phyloP scores from a whole-genome alignment of 2,113 vertebrate genomes.

The Eclectus roratus region DNA sequence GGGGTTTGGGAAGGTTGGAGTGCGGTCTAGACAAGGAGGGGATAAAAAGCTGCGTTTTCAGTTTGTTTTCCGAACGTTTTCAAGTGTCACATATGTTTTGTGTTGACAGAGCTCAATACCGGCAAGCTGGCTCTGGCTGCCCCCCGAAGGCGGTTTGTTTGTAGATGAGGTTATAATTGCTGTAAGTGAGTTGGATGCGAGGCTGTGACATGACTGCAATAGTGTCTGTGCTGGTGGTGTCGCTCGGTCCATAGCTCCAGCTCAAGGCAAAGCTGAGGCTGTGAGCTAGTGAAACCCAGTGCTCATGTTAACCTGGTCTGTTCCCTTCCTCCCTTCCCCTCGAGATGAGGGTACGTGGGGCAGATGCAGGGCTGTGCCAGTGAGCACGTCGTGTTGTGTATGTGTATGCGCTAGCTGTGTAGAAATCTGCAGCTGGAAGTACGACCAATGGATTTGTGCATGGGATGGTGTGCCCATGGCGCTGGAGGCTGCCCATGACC shows the following conservation, averaged over 20 bases:
- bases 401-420: accelerated
- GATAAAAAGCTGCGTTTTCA: background rate
- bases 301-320: accelerated
- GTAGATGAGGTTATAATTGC: background rate
- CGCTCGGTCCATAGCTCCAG: background rate
- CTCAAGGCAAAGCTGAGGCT: background rate
- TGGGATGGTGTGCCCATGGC: accelerated
- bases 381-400: accelerated
- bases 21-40: background rate
- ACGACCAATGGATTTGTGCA: accelerated
- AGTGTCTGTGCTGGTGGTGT: background rate
- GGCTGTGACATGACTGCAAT: background rate
- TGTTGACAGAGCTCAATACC: background rate
- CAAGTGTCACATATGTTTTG: background rate
- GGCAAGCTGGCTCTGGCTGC: background rate
- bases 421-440: background rate
- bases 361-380: background rate
- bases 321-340: background rate
- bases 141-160: background rate
- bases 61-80: background rate
- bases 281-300: background rate
- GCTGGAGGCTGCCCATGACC: accelerated
- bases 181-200: background rate
- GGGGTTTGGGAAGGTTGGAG: background rate
- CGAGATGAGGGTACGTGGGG: accelerated